Percentiles rank a stretch among this genome's conserved stretches.
These are phyloP conservation scores for Tachysurus fulvidraco DNA, from an alignment of 2,113 vertebrate species.

Conservation along the genomic window DNA sequence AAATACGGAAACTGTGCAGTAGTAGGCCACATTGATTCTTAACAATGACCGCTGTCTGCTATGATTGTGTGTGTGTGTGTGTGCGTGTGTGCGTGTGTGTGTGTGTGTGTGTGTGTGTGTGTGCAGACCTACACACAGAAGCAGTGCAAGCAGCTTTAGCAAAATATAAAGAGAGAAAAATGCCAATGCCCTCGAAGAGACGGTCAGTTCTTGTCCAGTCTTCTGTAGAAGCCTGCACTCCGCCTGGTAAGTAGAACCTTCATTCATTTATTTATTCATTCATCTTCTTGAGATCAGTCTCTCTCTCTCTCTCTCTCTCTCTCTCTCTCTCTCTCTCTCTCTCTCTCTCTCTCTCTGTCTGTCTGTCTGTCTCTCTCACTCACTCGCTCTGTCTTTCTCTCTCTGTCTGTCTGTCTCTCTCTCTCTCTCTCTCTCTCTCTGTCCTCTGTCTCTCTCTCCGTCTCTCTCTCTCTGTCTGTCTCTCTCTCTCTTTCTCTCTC, in stretches of 20 bases:
- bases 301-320: too few relatives aligned
- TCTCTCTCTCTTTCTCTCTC: too few relatives aligned
- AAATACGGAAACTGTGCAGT: neutral
- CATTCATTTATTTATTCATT: neutral
- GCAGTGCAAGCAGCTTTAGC: conserved; percentile 95
- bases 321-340: too few relatives aligned
- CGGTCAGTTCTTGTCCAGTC: conserved; percentile 88
- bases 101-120: conserved; percentile 23
- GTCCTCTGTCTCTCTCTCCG: too few relatives aligned
- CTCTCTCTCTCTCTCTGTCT: too few relatives aligned
- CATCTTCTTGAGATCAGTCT: neutral
- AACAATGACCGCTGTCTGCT: neutral
- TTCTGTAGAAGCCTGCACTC: conserved; percentile 87
- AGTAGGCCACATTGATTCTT: neutral
- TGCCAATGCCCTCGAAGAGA: conserved; percentile 97
- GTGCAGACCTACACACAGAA: conserved; percentile 91
- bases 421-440: too few relatives aligned
- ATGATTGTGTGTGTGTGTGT: neutral
- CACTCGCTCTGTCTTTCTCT: too few relatives aligned
- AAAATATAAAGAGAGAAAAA: conserved; percentile 92
- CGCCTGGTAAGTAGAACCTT: conserved; percentile 80
- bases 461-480: too few relatives aligned
- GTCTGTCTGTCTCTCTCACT: too few relatives aligned
- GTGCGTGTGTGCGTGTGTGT: conserved; percentile 23
- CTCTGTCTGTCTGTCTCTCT: too few relatives aligned